Percentiles rank a stretch among this genome's conserved stretches.
Conservation (phyloP, 2,888 invertebrate genomes). For the Lasioglossum lativentre region DNA sequence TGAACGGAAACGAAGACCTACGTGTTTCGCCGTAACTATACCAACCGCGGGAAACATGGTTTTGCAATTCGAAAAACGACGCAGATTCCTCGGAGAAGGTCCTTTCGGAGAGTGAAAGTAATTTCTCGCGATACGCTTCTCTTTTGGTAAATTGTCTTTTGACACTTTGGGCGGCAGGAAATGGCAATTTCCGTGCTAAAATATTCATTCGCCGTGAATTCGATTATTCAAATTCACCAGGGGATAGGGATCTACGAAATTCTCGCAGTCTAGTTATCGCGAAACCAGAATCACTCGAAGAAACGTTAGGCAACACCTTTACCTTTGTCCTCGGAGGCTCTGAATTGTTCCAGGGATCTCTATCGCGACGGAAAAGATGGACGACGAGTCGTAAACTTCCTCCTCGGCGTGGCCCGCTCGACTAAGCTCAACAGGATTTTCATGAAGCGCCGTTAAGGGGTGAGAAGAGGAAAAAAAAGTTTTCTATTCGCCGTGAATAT, state of each 20-base stretch:
- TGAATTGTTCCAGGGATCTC: no score
- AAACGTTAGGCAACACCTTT: not conserved
- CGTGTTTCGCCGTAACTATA: not conserved
- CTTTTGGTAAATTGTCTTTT: not conserved
- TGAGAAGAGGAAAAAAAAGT: constrained; percentile 37
- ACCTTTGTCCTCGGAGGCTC: not conserved
- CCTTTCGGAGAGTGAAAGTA: not conserved
- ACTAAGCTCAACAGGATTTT: constrained; percentile 58
- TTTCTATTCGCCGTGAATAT: constrained; percentile 38
- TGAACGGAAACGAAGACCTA: constrained; percentile 10
- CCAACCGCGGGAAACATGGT: not conserved
- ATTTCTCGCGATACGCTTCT: not conserved
- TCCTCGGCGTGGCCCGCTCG: constrained; percentile 31
- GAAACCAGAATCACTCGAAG: not conserved
- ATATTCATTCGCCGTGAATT: not conserved
- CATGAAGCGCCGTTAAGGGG: constrained; percentile 37
- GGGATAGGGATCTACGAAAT: no score
- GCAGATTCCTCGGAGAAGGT: not conserved
- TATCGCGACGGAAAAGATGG: not conserved
- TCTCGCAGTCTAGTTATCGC: not conserved
- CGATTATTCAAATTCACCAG: not conserved
- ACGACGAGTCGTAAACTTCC: not conserved
- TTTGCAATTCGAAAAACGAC: not conserved
- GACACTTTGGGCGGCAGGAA: not conserved
- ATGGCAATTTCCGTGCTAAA: not conserved